These are phyloP conservation scores for Chirona hameri DNA, from an alignment of 2,888 invertebrate genomes.

Conservation along the genomic window DNA sequence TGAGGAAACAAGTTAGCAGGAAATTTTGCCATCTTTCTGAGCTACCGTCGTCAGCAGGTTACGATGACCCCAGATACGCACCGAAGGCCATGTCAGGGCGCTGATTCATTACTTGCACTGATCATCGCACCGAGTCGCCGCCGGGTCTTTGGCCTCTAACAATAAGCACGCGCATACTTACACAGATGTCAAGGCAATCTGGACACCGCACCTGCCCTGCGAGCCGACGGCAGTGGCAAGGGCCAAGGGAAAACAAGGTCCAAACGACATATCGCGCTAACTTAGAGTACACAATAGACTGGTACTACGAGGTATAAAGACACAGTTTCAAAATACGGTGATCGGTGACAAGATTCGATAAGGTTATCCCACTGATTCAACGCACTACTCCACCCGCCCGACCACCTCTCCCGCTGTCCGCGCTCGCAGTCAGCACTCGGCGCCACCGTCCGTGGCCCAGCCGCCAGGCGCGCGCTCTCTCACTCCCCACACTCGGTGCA, in stretches of 20 bases:
- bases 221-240: not conserved
- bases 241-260: not conserved
- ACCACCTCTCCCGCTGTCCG: too few species aligned
- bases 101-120: not conserved
- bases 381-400: too few species aligned
- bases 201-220: not conserved
- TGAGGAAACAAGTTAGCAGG: not conserved
- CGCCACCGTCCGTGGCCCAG: too few species aligned
- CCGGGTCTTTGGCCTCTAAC: not conserved
- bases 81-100: not conserved
- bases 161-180: not conserved
- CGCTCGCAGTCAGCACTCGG: too few species aligned
- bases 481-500: not conserved
- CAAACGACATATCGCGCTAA: not conserved
- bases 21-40: not conserved
- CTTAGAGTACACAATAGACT: slow-evolving; percentile 13
- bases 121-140: not conserved
- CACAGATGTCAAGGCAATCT: not conserved
- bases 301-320: slow-evolving; percentile 27
- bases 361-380: too few species aligned
- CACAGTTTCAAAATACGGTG: slow-evolving; percentile 12
- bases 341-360: too few species aligned
- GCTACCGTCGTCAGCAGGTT: not conserved
- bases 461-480: not conserved
- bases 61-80: not conserved